phyloP scores from a whole-genome alignment of 2,888 invertebrate genomes.

The Eumerus sabulonum region DNA sequence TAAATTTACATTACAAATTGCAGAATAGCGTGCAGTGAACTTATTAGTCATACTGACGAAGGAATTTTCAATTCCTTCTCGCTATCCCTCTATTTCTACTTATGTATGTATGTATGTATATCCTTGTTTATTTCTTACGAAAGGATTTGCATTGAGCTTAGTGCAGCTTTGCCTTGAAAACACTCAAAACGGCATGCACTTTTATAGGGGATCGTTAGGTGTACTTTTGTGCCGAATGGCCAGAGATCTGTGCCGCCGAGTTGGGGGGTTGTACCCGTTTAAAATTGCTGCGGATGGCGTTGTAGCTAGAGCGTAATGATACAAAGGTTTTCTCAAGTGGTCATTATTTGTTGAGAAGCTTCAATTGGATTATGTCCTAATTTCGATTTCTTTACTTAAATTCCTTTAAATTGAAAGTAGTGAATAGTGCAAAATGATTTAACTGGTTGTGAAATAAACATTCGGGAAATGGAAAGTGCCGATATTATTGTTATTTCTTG shows the following conservation, averaged over 20 bases:
- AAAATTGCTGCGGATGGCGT: slow-evolving; percentile 29
- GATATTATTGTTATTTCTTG: too few relatives aligned
- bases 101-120: too few relatives aligned
- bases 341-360: slow-evolving; percentile 15
- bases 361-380: slow-evolving; percentile 18
- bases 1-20: slow-evolving; percentile 68
- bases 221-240: slow-evolving; percentile 29
- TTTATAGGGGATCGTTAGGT: slow-evolving; percentile 1
- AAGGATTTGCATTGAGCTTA: slow-evolving; percentile 59
- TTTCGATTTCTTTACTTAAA: neutral
- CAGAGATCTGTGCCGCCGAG: slow-evolving; percentile 2
- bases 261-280: slow-evolving; percentile 20
- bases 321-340: slow-evolving; percentile 44
- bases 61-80: slow-evolving; percentile 59
- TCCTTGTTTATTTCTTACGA: slow-evolving; percentile 21
- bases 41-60: slow-evolving; percentile 67
- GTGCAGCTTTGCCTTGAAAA: slow-evolving; percentile 26
- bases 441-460: too few relatives aligned
- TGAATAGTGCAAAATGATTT: too few relatives aligned
- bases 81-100: too few relatives aligned
- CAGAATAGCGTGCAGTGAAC: slow-evolving; percentile 65
- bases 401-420: neutral
- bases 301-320: slow-evolving; percentile 26
- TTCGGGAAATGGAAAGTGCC: too few relatives aligned
- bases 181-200: neutral